Percentiles rank a stretch among this genome's conserved stretches.
Conservation (phyloP, 2,797 vertebrate species). For the Scleropages formosus region DNA sequence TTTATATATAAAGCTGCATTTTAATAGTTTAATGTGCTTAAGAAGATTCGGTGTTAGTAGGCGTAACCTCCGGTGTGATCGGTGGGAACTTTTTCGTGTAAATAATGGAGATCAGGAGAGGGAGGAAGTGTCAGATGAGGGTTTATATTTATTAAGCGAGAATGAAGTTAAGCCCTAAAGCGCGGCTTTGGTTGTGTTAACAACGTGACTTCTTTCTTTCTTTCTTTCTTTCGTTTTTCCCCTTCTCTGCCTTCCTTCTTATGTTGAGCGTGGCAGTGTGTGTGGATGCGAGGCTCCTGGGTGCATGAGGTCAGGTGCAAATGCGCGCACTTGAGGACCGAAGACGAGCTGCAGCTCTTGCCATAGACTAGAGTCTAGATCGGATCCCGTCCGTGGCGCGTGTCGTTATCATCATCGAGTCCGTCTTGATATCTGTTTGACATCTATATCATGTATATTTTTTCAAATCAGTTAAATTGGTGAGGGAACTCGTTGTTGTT, state of each 20-base stretch:
- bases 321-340: not conserved
- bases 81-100: slow-evolving; percentile 4
- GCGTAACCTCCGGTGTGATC: not conserved
- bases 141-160: not conserved
- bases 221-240: no score
- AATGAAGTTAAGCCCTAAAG: not conserved
- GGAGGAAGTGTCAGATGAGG: not conserved
- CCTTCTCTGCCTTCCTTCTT: not conserved
- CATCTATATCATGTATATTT: not conserved
- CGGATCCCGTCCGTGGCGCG: not conserved
- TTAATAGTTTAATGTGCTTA: not conserved
- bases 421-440: no score
- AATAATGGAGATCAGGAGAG: slow-evolving; percentile 17
- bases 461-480: not conserved
- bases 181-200: not conserved
- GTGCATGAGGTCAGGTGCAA: slow-evolving; percentile 15
- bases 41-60: not conserved
- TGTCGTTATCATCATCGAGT: slow-evolving; percentile 3
- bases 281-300: not conserved
- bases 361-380: no score
- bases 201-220: not conserved
- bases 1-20: not conserved
- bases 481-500: no score
- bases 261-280: not conserved
- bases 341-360: no score